These are phyloP conservation scores for Gasterosteus aculeatus DNA, from an alignment of 2,113 vertebrate genomes.

Conservation along the genomic window DNA sequence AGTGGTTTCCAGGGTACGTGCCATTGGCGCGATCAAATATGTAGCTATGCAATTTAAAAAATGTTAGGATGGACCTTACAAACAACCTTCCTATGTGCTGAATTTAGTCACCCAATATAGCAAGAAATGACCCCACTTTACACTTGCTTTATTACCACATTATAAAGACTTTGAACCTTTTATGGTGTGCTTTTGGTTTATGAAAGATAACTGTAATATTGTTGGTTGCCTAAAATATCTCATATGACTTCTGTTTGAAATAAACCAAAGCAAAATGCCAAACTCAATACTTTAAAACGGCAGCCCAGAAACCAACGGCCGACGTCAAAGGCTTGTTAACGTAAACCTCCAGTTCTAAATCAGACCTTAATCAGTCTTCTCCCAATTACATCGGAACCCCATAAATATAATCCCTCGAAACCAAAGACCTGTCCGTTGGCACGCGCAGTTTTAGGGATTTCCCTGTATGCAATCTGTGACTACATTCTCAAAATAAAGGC, in stretches of 20 bases:
- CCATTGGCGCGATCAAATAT: slow-evolving; percentile 15
- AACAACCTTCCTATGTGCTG: slow-evolving; percentile 22
- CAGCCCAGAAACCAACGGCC: neutral
- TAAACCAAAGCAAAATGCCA: neutral
- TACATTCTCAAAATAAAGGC: neutral
- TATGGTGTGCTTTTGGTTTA: neutral
- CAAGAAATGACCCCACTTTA: neutral
- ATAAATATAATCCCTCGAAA: neutral
- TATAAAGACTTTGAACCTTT: neutral
- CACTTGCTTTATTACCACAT: neutral
- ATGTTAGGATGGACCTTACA: slow-evolving; percentile 11
- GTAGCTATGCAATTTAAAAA: slow-evolving; percentile 11
- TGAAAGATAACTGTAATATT: neutral
- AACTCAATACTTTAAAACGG: neutral
- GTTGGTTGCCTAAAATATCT: neutral
- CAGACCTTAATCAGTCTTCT: neutral
- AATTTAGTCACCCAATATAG: slow-evolving; percentile 11
- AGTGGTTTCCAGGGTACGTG: slow-evolving; percentile 28
- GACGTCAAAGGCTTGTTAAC: neutral
- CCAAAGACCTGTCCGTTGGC: neutral
- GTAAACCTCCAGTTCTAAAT: no score
- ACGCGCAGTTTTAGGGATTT: neutral
- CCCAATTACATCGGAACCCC: neutral
- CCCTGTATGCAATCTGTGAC: neutral
- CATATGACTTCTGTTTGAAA: neutral